phyloP scores from a whole-genome alignment of 1,140 invertebrate species.

The Teleopsis dalmanni region DNA sequence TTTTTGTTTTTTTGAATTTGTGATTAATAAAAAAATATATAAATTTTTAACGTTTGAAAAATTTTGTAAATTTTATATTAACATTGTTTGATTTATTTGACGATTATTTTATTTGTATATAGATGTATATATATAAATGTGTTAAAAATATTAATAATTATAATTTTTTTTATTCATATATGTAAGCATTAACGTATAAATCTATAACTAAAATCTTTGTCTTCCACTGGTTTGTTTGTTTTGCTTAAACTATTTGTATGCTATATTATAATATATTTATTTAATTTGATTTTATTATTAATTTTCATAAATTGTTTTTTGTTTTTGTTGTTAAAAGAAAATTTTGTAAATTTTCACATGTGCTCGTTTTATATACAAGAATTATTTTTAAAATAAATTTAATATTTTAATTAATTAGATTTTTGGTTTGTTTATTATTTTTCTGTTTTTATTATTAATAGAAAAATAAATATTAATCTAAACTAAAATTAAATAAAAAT shows the following conservation, averaged over 20 bases:
- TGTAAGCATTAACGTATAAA: too few species aligned
- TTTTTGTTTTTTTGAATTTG: background rate
- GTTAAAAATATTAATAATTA: too few species aligned
- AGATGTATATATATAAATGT: too few species aligned
- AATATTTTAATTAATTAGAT: background rate
- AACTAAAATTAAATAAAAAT: constrained; percentile 3
- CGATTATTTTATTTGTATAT: too few species aligned
- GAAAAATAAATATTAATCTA: too few species aligned
- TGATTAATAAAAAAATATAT: constrained; percentile 4
- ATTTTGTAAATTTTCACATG: constrained; percentile 7
- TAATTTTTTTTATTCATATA: too few species aligned
- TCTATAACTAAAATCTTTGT: constrained; percentile 34
- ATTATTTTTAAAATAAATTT: background rate
- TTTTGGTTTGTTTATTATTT: background rate
- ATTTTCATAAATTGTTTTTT: constrained; percentile 9
- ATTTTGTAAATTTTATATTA: background rate
- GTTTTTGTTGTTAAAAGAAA: background rate
- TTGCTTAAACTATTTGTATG: constrained; percentile 37
- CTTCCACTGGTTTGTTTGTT: constrained; percentile 43
- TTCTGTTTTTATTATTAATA: background rate
- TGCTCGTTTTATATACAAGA: background rate
- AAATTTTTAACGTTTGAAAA: background rate
- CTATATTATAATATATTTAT: constrained; percentile 16
- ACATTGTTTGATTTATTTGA: too few species aligned
- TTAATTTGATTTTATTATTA: constrained; percentile 15